phyloP scores from a whole-genome alignment of 2,888 invertebrate species.

The Chrysolina americana region DNA sequence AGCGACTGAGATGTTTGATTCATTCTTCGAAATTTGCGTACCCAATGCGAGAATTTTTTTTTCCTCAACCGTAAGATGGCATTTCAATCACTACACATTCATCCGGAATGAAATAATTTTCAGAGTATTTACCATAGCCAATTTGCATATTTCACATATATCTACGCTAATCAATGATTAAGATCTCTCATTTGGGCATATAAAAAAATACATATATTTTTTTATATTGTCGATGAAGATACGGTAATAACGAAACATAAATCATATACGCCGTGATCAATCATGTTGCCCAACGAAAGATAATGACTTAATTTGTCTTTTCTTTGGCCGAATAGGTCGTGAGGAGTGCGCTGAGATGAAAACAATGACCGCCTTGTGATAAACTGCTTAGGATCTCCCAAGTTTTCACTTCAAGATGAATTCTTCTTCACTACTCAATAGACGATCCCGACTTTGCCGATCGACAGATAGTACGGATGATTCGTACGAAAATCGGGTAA shows the following conservation, averaged over 20 bases:
- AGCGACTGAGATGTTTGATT: not conserved
- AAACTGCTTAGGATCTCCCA: conserved; percentile 49
- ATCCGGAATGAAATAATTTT: conserved; percentile 12
- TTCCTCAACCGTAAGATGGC: not conserved
- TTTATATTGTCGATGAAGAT: conserved; percentile 22
- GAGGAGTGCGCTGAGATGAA: conserved; percentile 50
- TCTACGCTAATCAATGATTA: conserved; percentile 29
- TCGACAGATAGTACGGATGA: conserved; percentile 28
- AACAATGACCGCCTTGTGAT: conserved; percentile 60
- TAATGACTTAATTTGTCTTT: conserved; percentile 65
- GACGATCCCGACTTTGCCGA: conserved; percentile 28
- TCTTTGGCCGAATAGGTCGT: conserved; percentile 52
- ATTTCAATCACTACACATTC: not conserved
- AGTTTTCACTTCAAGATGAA: conserved; percentile 50
- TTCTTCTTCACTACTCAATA: conserved; percentile 38
- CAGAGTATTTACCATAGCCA: conserved; percentile 1
- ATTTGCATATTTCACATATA: conserved; percentile 27
- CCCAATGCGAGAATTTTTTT: not conserved
- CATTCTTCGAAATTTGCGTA: not conserved
- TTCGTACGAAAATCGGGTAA: not conserved
- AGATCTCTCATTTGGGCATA: conserved; percentile 23
- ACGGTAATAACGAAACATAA: conserved; percentile 63
- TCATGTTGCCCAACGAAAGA: conserved; percentile 60
- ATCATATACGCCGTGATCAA: conserved; percentile 64
- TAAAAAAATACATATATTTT: conserved; percentile 20